Conservation (phyloP, 2,888 invertebrate genomes). For the Stenichneumon culpator region DNA sequence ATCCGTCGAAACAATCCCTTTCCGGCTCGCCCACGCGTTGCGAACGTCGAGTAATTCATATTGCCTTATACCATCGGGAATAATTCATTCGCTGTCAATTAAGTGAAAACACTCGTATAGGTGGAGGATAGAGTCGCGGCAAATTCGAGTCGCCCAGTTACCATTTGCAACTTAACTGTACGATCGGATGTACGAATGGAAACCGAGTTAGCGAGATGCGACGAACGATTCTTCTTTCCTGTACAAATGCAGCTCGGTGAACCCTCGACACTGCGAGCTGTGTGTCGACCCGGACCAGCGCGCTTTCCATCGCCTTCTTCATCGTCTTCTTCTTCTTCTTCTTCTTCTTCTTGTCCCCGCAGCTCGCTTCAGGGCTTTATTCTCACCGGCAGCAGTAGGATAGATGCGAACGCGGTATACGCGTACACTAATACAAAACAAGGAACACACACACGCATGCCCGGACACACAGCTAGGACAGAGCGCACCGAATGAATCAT, state of each 20-base stretch:
- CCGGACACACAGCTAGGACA: slow-evolving; percentile 41
- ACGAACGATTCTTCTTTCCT: slow-evolving; percentile 17
- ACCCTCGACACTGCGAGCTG: slow-evolving; percentile 31
- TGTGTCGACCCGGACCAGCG: slow-evolving; percentile 14
- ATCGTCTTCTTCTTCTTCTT: slow-evolving; percentile 3
- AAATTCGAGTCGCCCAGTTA: background rate
- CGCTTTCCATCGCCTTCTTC: slow-evolving; percentile 12
- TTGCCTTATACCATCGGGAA: slow-evolving; percentile 22
- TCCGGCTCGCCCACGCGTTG: slow-evolving; percentile 44
- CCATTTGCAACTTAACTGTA: slow-evolving; percentile 24
- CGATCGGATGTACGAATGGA: background rate
- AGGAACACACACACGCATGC: slow-evolving; percentile 2
- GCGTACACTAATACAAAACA: slow-evolving; percentile 30
- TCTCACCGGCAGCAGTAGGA: slow-evolving; percentile 18
- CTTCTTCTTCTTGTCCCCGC: slow-evolving; percentile 11
- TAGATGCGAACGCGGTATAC: slow-evolving; percentile 42
- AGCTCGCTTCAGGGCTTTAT: background rate
- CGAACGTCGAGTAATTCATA: slow-evolving; percentile 44
- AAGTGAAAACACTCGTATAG: slow-evolving; percentile 15
- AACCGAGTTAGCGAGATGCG: background rate
- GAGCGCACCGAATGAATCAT: slow-evolving; percentile 70
- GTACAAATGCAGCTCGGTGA: slow-evolving; percentile 27
- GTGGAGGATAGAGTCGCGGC: slow-evolving; percentile 13
- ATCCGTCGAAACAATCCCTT: background rate
- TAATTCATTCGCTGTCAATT: slow-evolving; percentile 63